phyloP scores from a whole-genome alignment of 2,797 vertebrate genomes.

The Tragopan temminckii region DNA sequence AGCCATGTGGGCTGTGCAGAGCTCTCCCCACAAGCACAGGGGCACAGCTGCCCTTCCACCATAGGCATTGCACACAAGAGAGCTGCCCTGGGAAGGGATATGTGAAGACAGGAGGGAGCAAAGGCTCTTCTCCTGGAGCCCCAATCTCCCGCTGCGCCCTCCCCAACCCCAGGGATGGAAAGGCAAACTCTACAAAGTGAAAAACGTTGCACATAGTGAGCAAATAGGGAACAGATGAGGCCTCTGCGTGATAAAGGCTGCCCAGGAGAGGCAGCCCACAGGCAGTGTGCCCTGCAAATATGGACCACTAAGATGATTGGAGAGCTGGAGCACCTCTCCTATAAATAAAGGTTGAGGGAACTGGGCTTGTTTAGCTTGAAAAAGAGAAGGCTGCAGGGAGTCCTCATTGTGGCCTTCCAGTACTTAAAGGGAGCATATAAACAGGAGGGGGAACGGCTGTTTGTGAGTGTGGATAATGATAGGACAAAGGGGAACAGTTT shows the following conservation, averaged over 20 bases:
- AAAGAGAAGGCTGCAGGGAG: too few relatives aligned
- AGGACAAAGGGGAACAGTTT: too few relatives aligned
- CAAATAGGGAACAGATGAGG: background rate
- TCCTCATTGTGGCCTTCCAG: too few relatives aligned
- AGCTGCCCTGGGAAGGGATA: background rate
- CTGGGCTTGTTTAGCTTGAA: too few relatives aligned
- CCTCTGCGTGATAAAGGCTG: background rate
- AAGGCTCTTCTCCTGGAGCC: background rate
- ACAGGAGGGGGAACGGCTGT: too few relatives aligned
- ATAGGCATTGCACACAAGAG: fast-evolving
- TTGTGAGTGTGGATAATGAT: too few relatives aligned
- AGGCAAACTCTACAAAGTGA: background rate
- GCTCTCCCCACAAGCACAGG: background rate
- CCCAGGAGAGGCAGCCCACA: background rate
- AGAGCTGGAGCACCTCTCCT: too few relatives aligned
- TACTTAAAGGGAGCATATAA: too few relatives aligned
- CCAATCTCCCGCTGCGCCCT: fast-evolving
- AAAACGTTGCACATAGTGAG: background rate
- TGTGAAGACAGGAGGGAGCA: background rate
- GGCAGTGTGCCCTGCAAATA: background rate
- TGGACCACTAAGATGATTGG: too few relatives aligned
- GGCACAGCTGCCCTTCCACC: fast-evolving
- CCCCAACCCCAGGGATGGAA: background rate
- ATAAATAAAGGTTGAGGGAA: too few relatives aligned
- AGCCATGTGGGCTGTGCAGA: background rate